phyloP scores from a whole-genome alignment of 2,888 invertebrate genomes.

The Xestia c-nigrum region DNA sequence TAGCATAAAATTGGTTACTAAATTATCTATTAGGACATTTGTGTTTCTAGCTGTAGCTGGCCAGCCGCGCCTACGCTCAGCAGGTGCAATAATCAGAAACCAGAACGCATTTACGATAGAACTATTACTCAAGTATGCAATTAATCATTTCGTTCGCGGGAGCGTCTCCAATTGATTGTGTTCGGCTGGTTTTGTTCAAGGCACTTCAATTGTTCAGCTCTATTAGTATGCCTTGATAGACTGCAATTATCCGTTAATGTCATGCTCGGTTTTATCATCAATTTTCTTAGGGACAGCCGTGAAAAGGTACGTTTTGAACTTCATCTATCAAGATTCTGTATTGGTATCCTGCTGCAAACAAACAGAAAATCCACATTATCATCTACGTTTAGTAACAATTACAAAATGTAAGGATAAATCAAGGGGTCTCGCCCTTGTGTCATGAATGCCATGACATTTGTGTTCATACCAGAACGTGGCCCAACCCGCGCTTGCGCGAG shows the following conservation, averaged over 20 bases:
- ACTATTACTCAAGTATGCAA: constrained; percentile 70
- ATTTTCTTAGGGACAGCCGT: constrained; percentile 36
- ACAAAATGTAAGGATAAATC: constrained; percentile 65
- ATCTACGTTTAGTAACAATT: constrained; percentile 49
- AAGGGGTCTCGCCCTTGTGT: constrained; percentile 77
- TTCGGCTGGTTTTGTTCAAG: constrained; percentile 56
- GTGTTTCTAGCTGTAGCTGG: constrained; percentile 22
- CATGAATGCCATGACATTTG: constrained; percentile 84
- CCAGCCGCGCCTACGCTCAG: constrained; percentile 53
- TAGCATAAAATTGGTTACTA: constrained; percentile 33
- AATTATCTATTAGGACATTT: constrained; percentile 48
- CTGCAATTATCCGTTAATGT: constrained; percentile 49
- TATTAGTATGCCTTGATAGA: constrained; percentile 34
- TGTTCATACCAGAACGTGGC: constrained; percentile 69
- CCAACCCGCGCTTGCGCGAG: constrained; percentile 66
- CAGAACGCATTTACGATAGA: constrained; percentile 70
- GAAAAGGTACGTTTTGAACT: constrained; percentile 25
- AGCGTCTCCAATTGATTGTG: constrained; percentile 76
- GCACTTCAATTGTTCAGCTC: constrained; percentile 38
- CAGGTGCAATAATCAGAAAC: constrained; percentile 70
- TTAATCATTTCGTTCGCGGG: constrained; percentile 66
- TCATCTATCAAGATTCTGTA: constrained; percentile 29
- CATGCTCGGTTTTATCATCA: constrained; percentile 42
- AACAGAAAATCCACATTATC: constrained; percentile 3
- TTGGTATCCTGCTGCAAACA: not conserved